Evolutionary conservation across 2,113 vertebrate species (phyloP), one percentile per base, ranked within the genome.

Genomic region (Channa argus): DNA sequence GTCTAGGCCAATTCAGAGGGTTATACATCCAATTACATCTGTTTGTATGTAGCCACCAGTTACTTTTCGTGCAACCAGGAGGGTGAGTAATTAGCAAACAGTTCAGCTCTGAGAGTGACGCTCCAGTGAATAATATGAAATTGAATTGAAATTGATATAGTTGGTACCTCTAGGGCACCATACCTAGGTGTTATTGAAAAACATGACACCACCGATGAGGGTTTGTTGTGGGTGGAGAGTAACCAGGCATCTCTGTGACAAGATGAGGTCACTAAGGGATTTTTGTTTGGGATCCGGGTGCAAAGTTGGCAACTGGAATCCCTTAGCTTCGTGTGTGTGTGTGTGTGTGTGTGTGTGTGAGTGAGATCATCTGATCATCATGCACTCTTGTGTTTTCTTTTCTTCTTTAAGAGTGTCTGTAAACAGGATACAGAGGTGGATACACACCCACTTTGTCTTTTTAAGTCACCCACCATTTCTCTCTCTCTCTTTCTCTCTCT

Each of bases 291-390:
- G 63, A 58, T 76, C 44, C 6, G 14, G 54, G 63, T 82, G 46
- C 74, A 83, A 44, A 60, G 36, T 51, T 71, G 38, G 37, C 49
- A 68, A 41, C 70, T 71, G 34, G 70, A 79, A 65, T 51, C 50
- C 3, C 11, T 45, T 5, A 0, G 44, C 47, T 55, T 34, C 14
- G 4, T 60, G 8, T 45, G 4, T 34, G 11, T 62, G 62, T 78
- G 47, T 75, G 39, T 64, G 34, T 53, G 47, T 69, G 58, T 63
- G 62, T 63, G 15, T 66, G 64, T 70, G 53, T 73, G 47, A 60
- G 50, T 74, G 68, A 37, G 41, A 83, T 90, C 77, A 82, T 79
- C 74, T 83, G 77, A 86, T 77, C 72, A 60, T 67, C 70, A 66
- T 14, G 10, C 67, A 61, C 49, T 45, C 39, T 44, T 33, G 39